Base-by-base conservation (phyloP, 2,113 vertebrate species). In the Trematomus loennbergii region DNA sequence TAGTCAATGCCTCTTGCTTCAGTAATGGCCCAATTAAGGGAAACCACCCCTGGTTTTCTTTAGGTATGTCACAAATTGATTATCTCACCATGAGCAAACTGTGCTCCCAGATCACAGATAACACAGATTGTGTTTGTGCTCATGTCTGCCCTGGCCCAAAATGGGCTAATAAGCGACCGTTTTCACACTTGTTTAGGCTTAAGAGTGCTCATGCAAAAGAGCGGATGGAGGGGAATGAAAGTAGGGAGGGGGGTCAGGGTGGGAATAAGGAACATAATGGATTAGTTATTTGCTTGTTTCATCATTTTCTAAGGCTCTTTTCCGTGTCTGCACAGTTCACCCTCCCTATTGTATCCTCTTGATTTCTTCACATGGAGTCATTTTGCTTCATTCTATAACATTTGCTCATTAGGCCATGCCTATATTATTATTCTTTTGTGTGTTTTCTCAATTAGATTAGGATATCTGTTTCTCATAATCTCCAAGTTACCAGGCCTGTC, bases 151-250 rank as follows among this genome's bases (percentile, higher is more conserved):
- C 58, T 6, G 68, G 73, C 77, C 81, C 71, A 78, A 90, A 91
- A 74, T 53, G 84, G 86, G 83, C 87, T 91, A 93, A 90, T 89
- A 91, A 92, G 87, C 50, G 8, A 84, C 75, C 60, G 46, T 91
- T 92, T 94, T 92, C 87, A 94, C 91, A 93, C 91, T 90, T 89
- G 88, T 94, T 92, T 92, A 90, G 86, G 78, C 84, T 92, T 90
- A 63, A 84, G 87, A 88, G 83, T 70, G 76, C 53, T 89, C 85
- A 83, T 85, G 90, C 83, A 85, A 82, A 87, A 79, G 67, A 69
- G 58, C 43, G 58, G 58, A 78, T 15, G 70, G 29, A 45, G 62
- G 33, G 40, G 6, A 29, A 59, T 15, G 40, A 16, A 43, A 46
- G 36, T 11, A 64, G 48, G n/a, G 50, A 60, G 45, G 36, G 76